A percentile compares a stretch with the other conserved stretches of the same genome.
These are phyloP conservation scores for Syrrhaptes paradoxus DNA, from an alignment of 2,113 vertebrate species.

Conservation along the genomic window DNA sequence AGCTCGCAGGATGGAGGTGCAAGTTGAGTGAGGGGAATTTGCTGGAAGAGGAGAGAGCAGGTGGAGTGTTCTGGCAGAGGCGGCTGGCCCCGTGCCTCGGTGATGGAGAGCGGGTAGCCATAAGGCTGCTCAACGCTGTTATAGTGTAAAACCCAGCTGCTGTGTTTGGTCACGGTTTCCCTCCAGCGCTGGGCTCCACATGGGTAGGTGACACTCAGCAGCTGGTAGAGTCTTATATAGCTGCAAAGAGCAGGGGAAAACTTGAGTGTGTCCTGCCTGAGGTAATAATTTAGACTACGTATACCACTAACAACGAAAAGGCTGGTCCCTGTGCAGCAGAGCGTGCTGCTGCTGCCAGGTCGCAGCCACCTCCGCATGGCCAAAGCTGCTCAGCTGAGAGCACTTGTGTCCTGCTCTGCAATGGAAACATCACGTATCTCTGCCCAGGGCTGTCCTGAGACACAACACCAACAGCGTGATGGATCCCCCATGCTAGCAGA, in stretches of 20 bases:
- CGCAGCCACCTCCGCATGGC: background rate
- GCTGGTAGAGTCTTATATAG: background rate
- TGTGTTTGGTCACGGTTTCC: fast-evolving
- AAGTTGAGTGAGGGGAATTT: background rate
- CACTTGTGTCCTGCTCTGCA: background rate
- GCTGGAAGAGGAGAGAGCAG: background rate
- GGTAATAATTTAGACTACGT: background rate
- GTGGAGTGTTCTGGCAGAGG: background rate
- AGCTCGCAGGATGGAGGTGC: background rate
- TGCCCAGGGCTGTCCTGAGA: background rate
- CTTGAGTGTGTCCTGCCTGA: background rate
- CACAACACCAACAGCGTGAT: too few relatives aligned
- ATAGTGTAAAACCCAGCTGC: background rate
- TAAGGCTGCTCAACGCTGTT: background rate
- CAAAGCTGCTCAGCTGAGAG: background rate
- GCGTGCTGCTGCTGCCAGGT: background rate
- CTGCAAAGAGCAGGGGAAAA: background rate
- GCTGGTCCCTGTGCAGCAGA: background rate
- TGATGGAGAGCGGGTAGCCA: fast-evolving
- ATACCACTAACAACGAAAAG: background rate
- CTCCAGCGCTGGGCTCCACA: background rate
- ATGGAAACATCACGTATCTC: background rate
- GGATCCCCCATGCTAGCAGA: background rate
- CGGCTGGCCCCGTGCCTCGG: background rate
- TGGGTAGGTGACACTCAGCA: background rate